Conservation (phyloP, 2,888 invertebrate genomes). For the Hemistola chrysoprasaria region DNA sequence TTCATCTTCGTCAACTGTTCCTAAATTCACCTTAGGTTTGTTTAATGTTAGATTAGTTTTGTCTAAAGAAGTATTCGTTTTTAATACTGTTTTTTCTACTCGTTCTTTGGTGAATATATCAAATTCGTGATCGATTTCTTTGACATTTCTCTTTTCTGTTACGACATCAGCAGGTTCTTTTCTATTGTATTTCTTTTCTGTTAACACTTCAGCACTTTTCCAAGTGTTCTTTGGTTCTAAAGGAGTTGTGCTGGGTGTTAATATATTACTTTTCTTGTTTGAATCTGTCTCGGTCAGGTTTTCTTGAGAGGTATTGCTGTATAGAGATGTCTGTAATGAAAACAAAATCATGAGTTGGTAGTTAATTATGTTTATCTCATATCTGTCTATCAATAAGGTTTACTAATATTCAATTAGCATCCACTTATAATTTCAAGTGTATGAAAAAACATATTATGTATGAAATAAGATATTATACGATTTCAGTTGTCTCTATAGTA, state of each 20-base stretch:
- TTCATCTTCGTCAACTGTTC: slow-evolving; percentile 68
- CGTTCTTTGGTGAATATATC: slow-evolving; percentile 73
- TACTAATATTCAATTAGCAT: no score
- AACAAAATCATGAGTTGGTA: no score
- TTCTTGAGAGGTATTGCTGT: slow-evolving; percentile 60
- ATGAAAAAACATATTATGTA: no score
- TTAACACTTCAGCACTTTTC: slow-evolving; percentile 56
- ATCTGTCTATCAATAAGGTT: no score
- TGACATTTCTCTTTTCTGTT: slow-evolving; percentile 29
- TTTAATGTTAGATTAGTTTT: slow-evolving; percentile 55
- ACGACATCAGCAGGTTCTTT: no score
- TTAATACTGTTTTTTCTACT: slow-evolving; percentile 50
- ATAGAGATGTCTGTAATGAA: slow-evolving; percentile 58
- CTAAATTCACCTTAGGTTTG: slow-evolving; percentile 58
- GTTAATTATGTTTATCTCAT: no score
- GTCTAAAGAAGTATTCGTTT: slow-evolving; percentile 43
- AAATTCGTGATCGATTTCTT: slow-evolving; percentile 72
- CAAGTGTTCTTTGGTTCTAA: slow-evolving; percentile 58
- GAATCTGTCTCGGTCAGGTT: slow-evolving; percentile 49
- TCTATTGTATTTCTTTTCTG: slow-evolving; percentile 7
- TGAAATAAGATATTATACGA: no score
- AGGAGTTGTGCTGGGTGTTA: slow-evolving; percentile 59
- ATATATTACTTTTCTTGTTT: slow-evolving; percentile 32
- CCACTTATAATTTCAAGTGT: no score
- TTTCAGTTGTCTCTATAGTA: no score